Base-by-base conservation (phyloP, 2,888 invertebrate genomes). In the Ichneumon xanthorius region DNA sequence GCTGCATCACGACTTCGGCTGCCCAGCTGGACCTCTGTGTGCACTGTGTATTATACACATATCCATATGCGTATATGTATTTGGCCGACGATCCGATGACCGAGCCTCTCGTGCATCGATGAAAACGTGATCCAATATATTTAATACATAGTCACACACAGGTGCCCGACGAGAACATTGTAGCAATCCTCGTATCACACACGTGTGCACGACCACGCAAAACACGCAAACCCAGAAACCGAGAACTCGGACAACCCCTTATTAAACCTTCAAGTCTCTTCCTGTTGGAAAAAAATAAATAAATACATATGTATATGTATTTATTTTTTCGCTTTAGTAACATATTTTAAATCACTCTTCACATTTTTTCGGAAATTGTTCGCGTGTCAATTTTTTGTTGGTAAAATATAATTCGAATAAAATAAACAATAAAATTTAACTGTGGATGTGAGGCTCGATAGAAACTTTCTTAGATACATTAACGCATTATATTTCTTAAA, bases 111-210 rank as follows among this genome's bases (percentile, higher is more conserved):
- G 77, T 53, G 55, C 65, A 37, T 19, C 71, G 55, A 73, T 26
- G 30, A 73, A 67, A 80, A 40, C 63, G 79, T 79, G 79, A 79
- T 79, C 79, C 79, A 79, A 79, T 79, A 79, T 79, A 78, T 14
- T 68, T 58, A 45, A 58, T 68, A 40, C 30, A 45, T 45, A 33
- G 55, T 63, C 16, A 30, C 50, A 58, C 37, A 58, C 37, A 26
- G 40, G 6, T 26, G 53, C 37, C n/a, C 22, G 53, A 48, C 7
- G 30, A 53, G 45, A 30, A 73, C 75, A 53, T 61, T 73, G 83
- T 80, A 58, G 68, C 70, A 65, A 48, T 76, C 33, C 33, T 11
- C 50, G 45, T 75, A 45, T 77, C 70, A 75, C 77, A 30, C 58
- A 65, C 76, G 50, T 48, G 48, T 26, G 26, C n/a, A 40, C 76